Percentiles rank a stretch among this genome's conserved stretches.
These are phyloP conservation scores for Ectemnius lituratus DNA, from an alignment of 2,888 invertebrate genomes.

Conservation along the genomic window DNA sequence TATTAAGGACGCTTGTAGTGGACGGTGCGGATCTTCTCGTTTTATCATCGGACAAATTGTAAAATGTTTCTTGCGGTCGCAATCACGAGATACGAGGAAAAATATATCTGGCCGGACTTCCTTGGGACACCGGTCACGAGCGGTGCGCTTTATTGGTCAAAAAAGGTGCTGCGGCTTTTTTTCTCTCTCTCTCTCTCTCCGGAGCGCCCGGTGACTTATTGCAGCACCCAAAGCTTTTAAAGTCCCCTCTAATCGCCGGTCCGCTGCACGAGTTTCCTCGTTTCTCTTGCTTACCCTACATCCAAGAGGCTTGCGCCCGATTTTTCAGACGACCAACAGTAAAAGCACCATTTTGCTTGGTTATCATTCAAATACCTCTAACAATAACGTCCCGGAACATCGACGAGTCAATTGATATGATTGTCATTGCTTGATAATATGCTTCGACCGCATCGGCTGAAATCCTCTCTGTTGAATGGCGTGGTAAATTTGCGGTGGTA, in stretches of 20 bases:
- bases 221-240: constrained; percentile 52
- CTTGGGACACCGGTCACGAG: constrained; percentile 59
- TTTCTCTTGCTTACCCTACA: constrained; percentile 56
- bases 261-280: constrained; percentile 52
- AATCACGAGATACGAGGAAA: constrained; percentile 33
- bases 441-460: too few species aligned
- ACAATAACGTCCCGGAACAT: neutral
- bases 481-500: too few species aligned
- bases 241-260: constrained; percentile 61
- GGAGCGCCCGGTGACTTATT: constrained; percentile 51
- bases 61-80: constrained; percentile 38
- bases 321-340: constrained; percentile 39
- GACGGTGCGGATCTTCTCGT: neutral
- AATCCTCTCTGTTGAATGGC: too few species aligned
- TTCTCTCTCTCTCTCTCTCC: constrained; percentile 32
- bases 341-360: constrained; percentile 24
- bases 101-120: constrained; percentile 33
- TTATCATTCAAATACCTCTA: constrained; percentile 3
- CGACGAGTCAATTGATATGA: neutral
- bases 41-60: constrained; percentile 28
- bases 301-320: constrained; percentile 43
- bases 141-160: constrained; percentile 61
- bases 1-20: too few species aligned
- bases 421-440: too few species aligned
- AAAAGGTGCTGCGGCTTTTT: constrained; percentile 52